These are phyloP conservation scores for Caloenas nicobarica DNA, from an alignment of 2,113 vertebrate genomes.

Conservation along the genomic window DNA sequence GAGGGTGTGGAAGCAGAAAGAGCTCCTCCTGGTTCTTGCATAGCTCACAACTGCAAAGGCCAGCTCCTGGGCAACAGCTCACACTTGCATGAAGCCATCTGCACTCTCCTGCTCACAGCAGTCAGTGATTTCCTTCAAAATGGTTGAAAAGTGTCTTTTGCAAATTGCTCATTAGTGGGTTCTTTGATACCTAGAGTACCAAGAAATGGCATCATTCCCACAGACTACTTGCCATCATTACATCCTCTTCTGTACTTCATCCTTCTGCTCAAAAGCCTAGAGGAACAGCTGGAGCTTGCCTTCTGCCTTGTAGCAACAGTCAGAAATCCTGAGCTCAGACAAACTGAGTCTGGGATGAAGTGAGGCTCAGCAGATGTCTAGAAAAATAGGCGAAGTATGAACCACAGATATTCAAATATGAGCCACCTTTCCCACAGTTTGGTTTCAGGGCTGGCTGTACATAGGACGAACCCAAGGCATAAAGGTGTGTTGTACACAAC, in stretches of 20 bases:
- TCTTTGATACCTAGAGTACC: neutral
- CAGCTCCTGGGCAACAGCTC: neutral
- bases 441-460: neutral
- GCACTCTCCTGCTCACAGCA: neutral
- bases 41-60: neutral
- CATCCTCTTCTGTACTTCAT: neutral
- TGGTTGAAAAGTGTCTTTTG: neutral
- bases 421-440: neutral
- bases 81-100: accelerated
- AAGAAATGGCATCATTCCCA: neutral
- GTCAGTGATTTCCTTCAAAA: conserved; percentile 3
- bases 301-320: neutral
- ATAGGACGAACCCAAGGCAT: neutral
- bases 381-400: neutral
- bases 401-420: neutral
- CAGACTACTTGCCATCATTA: neutral
- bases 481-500: neutral
- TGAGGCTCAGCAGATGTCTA: neutral
- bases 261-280: neutral
- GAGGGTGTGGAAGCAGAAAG: neutral
- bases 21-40: neutral
- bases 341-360: neutral
- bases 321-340: neutral
- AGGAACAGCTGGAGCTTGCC: neutral
- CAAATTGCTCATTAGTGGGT: neutral